A percentile compares a stretch with the other conserved stretches of the same genome.
Conservation (phyloP, 1,140 invertebrate genomes). For the Nasonia longicornis region DNA sequence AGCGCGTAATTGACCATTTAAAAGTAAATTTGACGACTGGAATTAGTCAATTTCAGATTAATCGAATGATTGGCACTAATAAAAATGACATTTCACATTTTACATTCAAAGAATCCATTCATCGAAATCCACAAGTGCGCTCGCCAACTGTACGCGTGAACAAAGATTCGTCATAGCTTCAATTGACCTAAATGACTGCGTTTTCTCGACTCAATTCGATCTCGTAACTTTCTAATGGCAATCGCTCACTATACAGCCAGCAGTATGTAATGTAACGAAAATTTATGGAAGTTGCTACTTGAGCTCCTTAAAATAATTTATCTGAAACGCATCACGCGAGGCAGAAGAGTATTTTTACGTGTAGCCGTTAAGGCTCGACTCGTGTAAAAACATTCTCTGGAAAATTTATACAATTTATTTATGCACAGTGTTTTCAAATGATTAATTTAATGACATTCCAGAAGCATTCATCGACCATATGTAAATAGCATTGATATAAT, state of each 20-base stretch:
- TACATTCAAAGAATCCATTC: slow-evolving; percentile 41
- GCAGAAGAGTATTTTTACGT: neutral
- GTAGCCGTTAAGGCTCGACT: neutral
- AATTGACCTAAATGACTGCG: slow-evolving; percentile 47
- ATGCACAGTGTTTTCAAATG: neutral
- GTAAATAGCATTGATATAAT: neutral
- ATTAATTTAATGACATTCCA: neutral
- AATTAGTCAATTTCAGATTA: slow-evolving; percentile 36
- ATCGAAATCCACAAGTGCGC: slow-evolving; percentile 17
- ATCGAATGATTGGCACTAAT: slow-evolving; percentile 38
- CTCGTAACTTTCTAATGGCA: slow-evolving; percentile 47
- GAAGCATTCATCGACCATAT: neutral
- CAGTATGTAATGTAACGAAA: slow-evolving; percentile 19
- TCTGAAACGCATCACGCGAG: neutral
- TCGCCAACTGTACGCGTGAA: slow-evolving; percentile 13
- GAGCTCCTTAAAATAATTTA: slow-evolving; percentile 22
- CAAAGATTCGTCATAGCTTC: slow-evolving; percentile 48
- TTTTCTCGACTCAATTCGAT: slow-evolving; percentile 47
- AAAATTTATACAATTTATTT: neutral
- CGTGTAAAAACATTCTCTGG: neutral
- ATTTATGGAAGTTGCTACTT: slow-evolving; percentile 40
- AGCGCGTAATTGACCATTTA: neutral
- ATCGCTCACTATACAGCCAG: slow-evolving; percentile 28
- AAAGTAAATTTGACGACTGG: neutral
- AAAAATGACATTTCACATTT: slow-evolving; percentile 41